Base-by-base conservation (phyloP, 2,113 vertebrate species). In the Dromaius novaehollandiae region DNA sequence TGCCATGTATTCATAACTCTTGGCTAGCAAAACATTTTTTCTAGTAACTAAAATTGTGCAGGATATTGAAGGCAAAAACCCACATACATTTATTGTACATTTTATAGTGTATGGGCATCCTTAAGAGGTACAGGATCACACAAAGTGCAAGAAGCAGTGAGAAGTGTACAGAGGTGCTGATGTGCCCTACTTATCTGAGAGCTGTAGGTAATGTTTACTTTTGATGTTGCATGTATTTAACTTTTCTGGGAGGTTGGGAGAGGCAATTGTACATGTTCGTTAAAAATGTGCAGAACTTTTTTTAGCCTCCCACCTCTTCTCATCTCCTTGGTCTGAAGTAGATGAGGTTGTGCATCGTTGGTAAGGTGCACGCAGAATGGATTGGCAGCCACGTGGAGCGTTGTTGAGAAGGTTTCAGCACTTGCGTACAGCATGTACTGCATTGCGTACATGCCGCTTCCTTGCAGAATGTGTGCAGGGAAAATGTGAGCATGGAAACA, bases 11-110 rank as follows among this genome's bases (percentile, higher is more conserved):
- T 92, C 53, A 22, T 9, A 77, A 28, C 65, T 38, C 21, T 50
- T 78, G 60, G 51, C 56, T 82, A 70, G 68, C 69, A 78, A 90
- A 90, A 74, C 64, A 12, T 60, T 48, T 89, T 89, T 86, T 73
- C 81, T 88, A 19, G 30, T 55, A 51, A 75, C 34, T 16, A 26
- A 9, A 68, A 61, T 55, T 42, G 17, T 40, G 12, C 64, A 77
- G 26, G 17, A 22, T 81, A 51, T 69, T 4, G 21, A 78, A 80
- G 73, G n/a, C 16, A 15, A 86, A 77, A 66, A 1, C 1, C 1
- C 21, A 3, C 13, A 7, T 61, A 34, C 7, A 30, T 88, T 84
- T 69, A 42, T 17, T 3, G 3, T 75, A 55, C 66, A 11, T 78
- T 85, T 95, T 34, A 6, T 44, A 30, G 36, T 46, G n/a, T 18